Base-by-base conservation (phyloP, 2,888 invertebrate species). In the Pyrochroa serraticornis region DNA sequence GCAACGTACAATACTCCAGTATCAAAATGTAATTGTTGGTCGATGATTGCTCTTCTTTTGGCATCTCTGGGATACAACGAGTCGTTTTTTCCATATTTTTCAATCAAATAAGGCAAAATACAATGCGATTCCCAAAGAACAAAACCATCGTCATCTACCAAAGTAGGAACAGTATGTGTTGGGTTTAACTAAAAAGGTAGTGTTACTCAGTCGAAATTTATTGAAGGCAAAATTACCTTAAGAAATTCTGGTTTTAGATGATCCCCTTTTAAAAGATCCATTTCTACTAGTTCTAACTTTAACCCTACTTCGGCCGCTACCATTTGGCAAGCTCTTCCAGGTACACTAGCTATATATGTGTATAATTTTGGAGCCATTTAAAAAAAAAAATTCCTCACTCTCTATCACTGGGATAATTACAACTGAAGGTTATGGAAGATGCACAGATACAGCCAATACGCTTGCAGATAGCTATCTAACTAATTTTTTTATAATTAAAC, bases 31-130 rank as follows among this genome's bases (percentile, higher is more conserved):
- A 22, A 5, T 22, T 22, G 22, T 22, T 22, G 22, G 5, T 22
- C 22, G 5, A 22, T 5, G 22, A 22, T 68, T 0, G 84, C 84
- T 35, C 86, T 75, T 48, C 73, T 75, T 48, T 80, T 72, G 0
- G 81, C 69, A 64, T 86, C 83, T 65, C 81, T 82, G 0, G 86
- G 83, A 70, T 86, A 87, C 1, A 87, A 74, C 5, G 75, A 65
- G 66, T 84, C 83, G 64, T 79, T 75, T 51, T 81, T 78, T 0
- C 78, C 84, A 68, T 85, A 86, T 69, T 84, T 84, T n/a, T 78
- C 76, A 0, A 80, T 80, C 61, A 86, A 74, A 66, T 83, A 84
- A 12, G 77, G 71, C n/a, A 77, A 72, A 38, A 84, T 84, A 0
- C 83, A 82, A 63, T 84, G 83, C 56, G 84, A 84, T 61, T 72